A percentile compares a stretch with the other conserved stretches of the same genome.
Evolutionary conservation across 2,113 vertebrate species (phyloP).

Genomic region (Chlamydotis undulata): DNA sequence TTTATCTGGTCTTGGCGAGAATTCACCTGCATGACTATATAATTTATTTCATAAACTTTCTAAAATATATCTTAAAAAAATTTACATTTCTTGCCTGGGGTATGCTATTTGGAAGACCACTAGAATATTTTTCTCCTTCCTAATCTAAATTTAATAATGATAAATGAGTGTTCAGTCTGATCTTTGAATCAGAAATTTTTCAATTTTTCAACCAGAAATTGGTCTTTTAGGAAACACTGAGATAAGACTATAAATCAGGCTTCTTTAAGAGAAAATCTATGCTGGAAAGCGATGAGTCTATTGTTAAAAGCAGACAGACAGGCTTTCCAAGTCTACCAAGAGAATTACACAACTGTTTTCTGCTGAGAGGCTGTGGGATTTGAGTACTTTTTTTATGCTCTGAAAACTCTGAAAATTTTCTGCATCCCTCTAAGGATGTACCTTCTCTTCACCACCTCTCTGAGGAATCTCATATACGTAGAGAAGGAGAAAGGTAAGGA

Average conservation of each 20-base stretch:
- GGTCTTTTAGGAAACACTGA: not conserved
- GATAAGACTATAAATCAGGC: slow-evolving; percentile 4
- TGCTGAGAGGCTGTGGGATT: not conserved
- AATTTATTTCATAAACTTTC: not conserved
- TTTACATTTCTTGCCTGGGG: not conserved
- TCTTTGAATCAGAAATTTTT: not conserved
- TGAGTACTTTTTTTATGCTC: slow-evolving; percentile 38
- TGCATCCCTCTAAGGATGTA: not conserved
- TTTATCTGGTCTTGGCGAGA: not conserved
- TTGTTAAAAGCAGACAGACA: slow-evolving; percentile 16
- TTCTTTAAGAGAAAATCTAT: not conserved
- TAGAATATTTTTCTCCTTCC: not conserved
- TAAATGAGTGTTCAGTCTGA: not conserved
- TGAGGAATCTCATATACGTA: not conserved
- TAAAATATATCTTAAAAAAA: not conserved
- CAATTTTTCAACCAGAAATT: not conserved
- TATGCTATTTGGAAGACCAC: not conserved
- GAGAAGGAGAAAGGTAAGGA: not conserved
- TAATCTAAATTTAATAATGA: slow-evolving; percentile 16
- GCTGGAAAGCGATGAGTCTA: not conserved
- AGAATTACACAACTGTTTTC: slow-evolving; percentile 39
- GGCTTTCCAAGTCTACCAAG: not conserved
- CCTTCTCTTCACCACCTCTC: slow-evolving; percentile 1
- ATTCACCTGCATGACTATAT: not conserved
- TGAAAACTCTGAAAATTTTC: slow-evolving; percentile 40